phyloP scores from a whole-genome alignment of 2,113 vertebrate species.

The Halichoerus grypus region DNA sequence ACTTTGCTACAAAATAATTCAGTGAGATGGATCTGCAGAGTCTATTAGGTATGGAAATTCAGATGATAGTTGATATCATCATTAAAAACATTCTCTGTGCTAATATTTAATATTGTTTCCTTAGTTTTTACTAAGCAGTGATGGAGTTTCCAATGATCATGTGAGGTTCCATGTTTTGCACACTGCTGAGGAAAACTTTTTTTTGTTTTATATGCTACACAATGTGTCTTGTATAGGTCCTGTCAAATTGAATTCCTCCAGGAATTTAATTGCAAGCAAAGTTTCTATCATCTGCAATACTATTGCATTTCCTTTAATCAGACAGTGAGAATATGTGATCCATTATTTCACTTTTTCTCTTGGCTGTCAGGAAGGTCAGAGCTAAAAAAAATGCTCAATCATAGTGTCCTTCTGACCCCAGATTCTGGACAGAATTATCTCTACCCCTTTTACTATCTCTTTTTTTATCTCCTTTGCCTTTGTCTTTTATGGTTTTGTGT shows the following conservation, averaged over 20 bases:
- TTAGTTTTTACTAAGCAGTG: background rate
- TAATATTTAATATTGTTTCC: background rate
- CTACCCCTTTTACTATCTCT: background rate
- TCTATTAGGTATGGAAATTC: background rate
- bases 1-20: background rate
- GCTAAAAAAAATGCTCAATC: background rate
- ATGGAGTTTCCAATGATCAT: background rate
- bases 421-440: background rate
- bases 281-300: background rate
- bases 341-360: slow-evolving; percentile 24
- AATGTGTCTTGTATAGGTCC: background rate
- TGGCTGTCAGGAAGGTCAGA: background rate
- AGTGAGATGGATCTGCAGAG: background rate
- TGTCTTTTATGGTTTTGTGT: background rate
- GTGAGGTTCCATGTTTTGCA: background rate
- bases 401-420: background rate
- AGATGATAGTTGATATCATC: background rate
- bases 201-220: background rate
- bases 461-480: background rate
- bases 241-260: slow-evolving; percentile 2
- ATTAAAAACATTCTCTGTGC: background rate
- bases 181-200: background rate
- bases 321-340: background rate
- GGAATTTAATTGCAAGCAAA: background rate
- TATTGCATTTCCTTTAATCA: background rate